phyloP scores from a whole-genome alignment of 2,888 invertebrate species.

The Lycocerus yunnanus region DNA sequence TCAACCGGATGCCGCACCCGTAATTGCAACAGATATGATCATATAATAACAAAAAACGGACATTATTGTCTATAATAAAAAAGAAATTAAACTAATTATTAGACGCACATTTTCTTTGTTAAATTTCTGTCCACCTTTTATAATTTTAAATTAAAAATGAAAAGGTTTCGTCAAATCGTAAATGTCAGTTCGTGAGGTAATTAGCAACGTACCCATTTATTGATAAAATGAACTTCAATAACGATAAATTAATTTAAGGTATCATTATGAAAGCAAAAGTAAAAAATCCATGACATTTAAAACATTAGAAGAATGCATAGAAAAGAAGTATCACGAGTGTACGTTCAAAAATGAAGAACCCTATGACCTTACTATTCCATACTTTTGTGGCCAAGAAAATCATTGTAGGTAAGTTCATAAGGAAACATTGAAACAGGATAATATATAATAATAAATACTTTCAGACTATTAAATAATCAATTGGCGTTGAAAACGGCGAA shows the following conservation, averaged over 20 bases:
- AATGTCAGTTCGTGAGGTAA: neutral
- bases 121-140: neutral
- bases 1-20: neutral
- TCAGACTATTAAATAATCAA: constrained; percentile 58
- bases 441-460: constrained; percentile 17
- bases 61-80: neutral
- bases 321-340: constrained; percentile 54
- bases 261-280: constrained; percentile 9
- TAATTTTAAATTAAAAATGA: neutral
- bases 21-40: neutral
- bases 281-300: constrained; percentile 4
- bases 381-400: constrained; percentile 67
- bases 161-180: neutral
- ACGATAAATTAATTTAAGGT: constrained; percentile 11
- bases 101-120: neutral
- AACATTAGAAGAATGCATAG: constrained; percentile 45
- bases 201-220: neutral
- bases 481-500: constrained; percentile 63
- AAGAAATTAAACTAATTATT: neutral
- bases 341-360: constrained; percentile 47
- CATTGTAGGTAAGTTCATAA: constrained; percentile 61
- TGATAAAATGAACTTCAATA: constrained; percentile 14
- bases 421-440: constrained; percentile 1
- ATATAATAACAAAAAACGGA: neutral
- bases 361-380: constrained; percentile 61